Conservation (phyloP, 2,113 vertebrate genomes). For the Actenoides lindsayi region DNA sequence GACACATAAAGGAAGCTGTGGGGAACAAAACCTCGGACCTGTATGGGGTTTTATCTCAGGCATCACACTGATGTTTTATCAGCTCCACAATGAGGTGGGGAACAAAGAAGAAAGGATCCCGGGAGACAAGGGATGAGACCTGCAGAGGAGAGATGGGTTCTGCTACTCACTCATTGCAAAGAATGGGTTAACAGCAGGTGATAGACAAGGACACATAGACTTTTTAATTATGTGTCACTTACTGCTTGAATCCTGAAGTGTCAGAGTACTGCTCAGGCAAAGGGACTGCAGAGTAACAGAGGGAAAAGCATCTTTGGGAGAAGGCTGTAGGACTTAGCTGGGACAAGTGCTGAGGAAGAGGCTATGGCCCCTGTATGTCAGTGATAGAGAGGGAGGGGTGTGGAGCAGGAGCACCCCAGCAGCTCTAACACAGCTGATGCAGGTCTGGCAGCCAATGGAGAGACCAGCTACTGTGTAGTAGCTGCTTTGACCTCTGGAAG, state of each 20-base stretch:
- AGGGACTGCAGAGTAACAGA: neutral
- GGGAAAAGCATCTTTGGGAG: neutral
- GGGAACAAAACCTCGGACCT: neutral
- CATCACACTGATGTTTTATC: neutral
- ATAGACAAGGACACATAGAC: neutral
- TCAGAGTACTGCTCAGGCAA: neutral
- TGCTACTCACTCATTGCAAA: accelerated
- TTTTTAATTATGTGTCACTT: neutral
- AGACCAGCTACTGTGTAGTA: neutral
- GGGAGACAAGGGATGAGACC: neutral
- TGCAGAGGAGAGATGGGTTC: neutral
- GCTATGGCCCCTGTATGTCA: neutral
- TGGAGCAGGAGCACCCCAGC: accelerated
- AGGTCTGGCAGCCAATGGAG: neutral
- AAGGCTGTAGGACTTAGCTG: neutral
- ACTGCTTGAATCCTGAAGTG: neutral
- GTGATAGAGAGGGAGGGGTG: accelerated
- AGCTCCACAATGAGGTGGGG: neutral
- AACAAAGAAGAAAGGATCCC: neutral
- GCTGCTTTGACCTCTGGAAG: neutral
- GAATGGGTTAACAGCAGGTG: neutral
- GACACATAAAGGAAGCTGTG: neutral
- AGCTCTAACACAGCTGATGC: neutral
- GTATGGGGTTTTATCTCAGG: neutral
- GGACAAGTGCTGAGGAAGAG: neutral